Conservation (phyloP, 2,888 invertebrate genomes). For the Apamea anceps region DNA sequence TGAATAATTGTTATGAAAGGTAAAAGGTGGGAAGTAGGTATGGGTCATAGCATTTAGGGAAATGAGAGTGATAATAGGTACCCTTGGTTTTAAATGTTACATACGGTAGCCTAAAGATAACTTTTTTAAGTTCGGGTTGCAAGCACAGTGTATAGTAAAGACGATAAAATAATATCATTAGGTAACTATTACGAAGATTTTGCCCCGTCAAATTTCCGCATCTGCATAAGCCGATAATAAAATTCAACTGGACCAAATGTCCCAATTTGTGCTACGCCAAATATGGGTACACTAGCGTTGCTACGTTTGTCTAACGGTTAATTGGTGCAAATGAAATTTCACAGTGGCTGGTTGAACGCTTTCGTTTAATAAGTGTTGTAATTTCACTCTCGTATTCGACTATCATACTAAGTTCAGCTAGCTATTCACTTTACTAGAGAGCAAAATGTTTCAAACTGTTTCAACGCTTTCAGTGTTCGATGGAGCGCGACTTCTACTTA, state of each 20-base stretch:
- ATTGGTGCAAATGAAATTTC: constrained; percentile 59
- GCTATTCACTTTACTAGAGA: constrained; percentile 35
- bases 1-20: constrained; percentile 11
- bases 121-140: background rate
- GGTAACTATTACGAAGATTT: constrained; percentile 30
- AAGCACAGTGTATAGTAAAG: background rate
- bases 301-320: constrained; percentile 51
- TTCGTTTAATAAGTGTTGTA: constrained; percentile 58
- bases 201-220: constrained; percentile 22
- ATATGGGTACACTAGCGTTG: constrained; percentile 36
- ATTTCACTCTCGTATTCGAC: constrained; percentile 48
- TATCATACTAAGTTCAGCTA: constrained; percentile 44
- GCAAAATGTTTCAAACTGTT: constrained; percentile 45
- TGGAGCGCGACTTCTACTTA: constrained; percentile 20
- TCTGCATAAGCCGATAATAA: constrained; percentile 53
- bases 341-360: constrained; percentile 45
- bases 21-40: constrained; percentile 11
- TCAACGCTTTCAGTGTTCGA: constrained; percentile 30
- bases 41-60: background rate
- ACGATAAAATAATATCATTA: constrained; percentile 18
- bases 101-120: background rate
- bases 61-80: background rate
- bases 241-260: constrained; percentile 39
- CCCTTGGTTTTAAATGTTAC: constrained; percentile 9
- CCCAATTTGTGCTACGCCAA: constrained; percentile 40